Base-by-base conservation (phyloP, 2,797 vertebrate genomes). In the Sebastes steindachneri region DNA sequence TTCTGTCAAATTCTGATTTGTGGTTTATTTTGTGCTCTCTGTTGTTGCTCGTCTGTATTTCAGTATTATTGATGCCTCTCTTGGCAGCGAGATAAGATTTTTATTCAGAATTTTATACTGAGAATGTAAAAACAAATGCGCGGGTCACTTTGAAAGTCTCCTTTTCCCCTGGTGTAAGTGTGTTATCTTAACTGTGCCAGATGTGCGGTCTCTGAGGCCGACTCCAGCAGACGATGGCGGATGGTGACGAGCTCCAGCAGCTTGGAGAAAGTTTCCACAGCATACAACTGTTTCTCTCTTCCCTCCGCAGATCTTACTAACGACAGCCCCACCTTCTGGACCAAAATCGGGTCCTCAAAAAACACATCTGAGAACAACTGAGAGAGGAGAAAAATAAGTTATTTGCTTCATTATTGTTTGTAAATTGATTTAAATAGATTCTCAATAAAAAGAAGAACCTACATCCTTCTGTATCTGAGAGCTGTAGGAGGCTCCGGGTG, bases 291-390 rank as follows among this genome's bases (percentile, higher is more conserved):
- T 9, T 90, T 95, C 75, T 92, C 92, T 79, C 35, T 91, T 17
- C 86, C 89, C 31, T 85, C 81, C 48, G 86, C 75, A 29, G 88
- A 89, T 31, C 87, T 88, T 37, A 95, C 59, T 0, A 93, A 76
- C 5, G 87, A 90, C 33, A 94, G 53, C 17, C 93, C 93, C 57
- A 94, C 69, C 3, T 95, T 92, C 70, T 86, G 90, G 25, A 97
- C 84, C 19, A 95, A 83, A 14, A 87, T 10, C 2, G 95, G 95
- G 25, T 97, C 91, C 63, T 95, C 94, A 57, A 94, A 87, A 69
- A 95, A 88, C 23, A 94, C 73, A 5, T 88, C 91, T 65, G 93
- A 93, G 93, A 97, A 96, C 74, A 97, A 84, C 95, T 97, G 84
- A 15, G 0, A 74, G 48, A 3, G 23, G 25, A 65, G 28, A 33